Percentiles rank a stretch among this genome's conserved stretches.
phyloP scores from a whole-genome alignment of 2,888 invertebrate species.

The Sclerodermus sp. region DNA sequence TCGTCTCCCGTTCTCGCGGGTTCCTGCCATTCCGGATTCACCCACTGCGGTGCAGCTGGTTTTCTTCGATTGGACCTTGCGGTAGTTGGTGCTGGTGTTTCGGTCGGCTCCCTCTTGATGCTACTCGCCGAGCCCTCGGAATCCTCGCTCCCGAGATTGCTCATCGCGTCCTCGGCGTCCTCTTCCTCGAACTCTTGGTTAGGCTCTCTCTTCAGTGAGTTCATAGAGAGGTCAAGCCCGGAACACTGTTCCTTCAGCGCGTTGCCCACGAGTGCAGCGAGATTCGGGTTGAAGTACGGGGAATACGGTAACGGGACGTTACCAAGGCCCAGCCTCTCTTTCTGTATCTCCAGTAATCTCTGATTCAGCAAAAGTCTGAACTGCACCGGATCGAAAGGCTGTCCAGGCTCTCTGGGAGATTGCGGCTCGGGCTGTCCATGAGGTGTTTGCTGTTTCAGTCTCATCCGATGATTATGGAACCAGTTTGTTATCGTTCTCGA shows the following conservation, averaged over 20 bases:
- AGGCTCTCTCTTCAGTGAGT: slow-evolving; percentile 75
- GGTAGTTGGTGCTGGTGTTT: slow-evolving; percentile 54
- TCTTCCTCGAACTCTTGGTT: slow-evolving; percentile 80
- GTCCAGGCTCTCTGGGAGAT: slow-evolving; percentile 73
- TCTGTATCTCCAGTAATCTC: slow-evolving; percentile 83
- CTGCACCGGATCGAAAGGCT: slow-evolving; percentile 89
- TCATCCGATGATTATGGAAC: slow-evolving; percentile 99
- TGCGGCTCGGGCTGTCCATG: slow-evolving; percentile 75
- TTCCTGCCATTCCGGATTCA: slow-evolving; percentile 91
- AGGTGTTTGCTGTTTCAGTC: slow-evolving; percentile 88
- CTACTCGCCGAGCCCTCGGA: slow-evolving; percentile 59
- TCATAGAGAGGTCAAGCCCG: slow-evolving; percentile 87
- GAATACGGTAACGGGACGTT: slow-evolving; percentile 77
- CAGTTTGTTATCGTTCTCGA: slow-evolving; percentile 98
- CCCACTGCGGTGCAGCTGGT: slow-evolving; percentile 96
- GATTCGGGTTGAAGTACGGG: slow-evolving; percentile 76
- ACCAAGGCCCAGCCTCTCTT: slow-evolving; percentile 78
- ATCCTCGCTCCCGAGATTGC: slow-evolving; percentile 74
- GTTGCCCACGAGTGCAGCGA: slow-evolving; percentile 75
- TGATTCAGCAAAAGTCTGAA: slow-evolving; percentile 87
- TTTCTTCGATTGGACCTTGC: slow-evolving; percentile 76
- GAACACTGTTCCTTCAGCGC: slow-evolving; percentile 79
- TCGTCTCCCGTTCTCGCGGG: slow-evolving; percentile 64
- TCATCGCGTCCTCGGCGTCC: slow-evolving; percentile 65
- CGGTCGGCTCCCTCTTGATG: slow-evolving; percentile 52